These are phyloP conservation scores for Mesocentrotus franciscanus DNA, from an alignment of 53 echinoderm and acorn worm genomes.

Conservation along the genomic window DNA sequence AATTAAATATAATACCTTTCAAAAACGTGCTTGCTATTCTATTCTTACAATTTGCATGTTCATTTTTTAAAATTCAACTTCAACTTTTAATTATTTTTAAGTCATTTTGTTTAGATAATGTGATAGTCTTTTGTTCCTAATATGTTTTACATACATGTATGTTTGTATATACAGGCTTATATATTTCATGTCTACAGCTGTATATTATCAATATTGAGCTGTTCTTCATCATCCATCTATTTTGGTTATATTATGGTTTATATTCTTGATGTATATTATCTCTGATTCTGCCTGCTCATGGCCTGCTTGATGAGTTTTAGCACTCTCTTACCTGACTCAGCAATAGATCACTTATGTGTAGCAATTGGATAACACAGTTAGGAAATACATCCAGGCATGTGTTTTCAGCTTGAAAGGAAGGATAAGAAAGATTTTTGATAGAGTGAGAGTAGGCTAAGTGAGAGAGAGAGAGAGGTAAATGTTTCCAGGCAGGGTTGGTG, in stretches of 20 bases:
- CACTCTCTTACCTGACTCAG: slow-evolving; percentile 19
- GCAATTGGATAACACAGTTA: slow-evolving; percentile 54
- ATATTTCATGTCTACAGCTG: neutral
- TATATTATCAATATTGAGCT: neutral
- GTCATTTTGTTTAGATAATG: neutral
- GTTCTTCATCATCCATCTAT: neutral
- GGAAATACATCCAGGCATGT: slow-evolving; percentile 54
- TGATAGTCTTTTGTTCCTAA: no score
- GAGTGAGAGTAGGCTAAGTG: neutral
- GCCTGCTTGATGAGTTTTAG: neutral
- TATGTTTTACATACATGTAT: no score
- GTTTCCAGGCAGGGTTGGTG: slow-evolving; percentile 21
- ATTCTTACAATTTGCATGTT: neutral
- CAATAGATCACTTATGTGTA: slow-evolving; percentile 15
- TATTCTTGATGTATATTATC: neutral
- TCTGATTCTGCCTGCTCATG: slow-evolving; percentile 9
- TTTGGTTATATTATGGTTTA: neutral
- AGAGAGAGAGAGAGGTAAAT: slow-evolving; percentile 26
- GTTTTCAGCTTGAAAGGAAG: slow-evolving; percentile 16
- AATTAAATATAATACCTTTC: no score
- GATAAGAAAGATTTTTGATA: slow-evolving; percentile 24
- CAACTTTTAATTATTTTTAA: neutral
- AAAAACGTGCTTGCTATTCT: neutral
- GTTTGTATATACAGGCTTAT: no score
- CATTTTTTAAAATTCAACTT: neutral